These are phyloP conservation scores for Picathartes gymnocephalus DNA, from an alignment of 2,113 vertebrate species.

Conservation along the genomic window DNA sequence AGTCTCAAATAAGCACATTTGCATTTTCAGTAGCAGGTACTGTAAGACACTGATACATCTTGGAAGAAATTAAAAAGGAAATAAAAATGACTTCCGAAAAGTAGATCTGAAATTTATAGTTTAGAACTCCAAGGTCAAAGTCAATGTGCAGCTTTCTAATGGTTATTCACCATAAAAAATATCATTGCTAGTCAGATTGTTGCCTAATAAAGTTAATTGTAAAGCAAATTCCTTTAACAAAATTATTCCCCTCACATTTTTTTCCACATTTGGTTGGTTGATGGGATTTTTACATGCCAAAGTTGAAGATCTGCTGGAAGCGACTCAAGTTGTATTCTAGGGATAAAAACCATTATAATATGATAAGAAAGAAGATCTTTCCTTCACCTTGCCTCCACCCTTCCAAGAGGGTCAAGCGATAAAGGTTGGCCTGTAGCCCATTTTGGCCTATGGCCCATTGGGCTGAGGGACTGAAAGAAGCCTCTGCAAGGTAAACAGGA, in stretches of 20 bases:
- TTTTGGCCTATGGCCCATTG: background rate
- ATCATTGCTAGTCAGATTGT: background rate
- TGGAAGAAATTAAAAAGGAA: background rate
- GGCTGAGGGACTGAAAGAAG: background rate
- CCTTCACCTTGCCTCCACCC: background rate
- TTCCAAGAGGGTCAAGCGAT: background rate
- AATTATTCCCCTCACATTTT: rapidly evolving
- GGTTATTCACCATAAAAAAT: background rate
- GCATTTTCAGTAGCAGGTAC: background rate
- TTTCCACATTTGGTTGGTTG: background rate
- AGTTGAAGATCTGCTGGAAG: background rate
- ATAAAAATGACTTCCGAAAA: background rate
- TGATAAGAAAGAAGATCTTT: background rate
- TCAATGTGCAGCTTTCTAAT: background rate
- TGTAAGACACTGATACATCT: background rate
- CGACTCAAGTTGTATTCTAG: background rate
- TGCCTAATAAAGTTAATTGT: background rate
- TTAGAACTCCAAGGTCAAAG: background rate
- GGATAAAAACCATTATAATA: background rate
- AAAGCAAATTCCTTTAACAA: background rate
- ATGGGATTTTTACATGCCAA: background rate
- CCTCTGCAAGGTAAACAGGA: background rate
- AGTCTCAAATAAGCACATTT: background rate
- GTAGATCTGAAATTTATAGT: background rate
- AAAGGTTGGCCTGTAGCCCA: background rate